Conservation (phyloP, 2,888 invertebrate genomes). For the Noctua fimbriata region DNA sequence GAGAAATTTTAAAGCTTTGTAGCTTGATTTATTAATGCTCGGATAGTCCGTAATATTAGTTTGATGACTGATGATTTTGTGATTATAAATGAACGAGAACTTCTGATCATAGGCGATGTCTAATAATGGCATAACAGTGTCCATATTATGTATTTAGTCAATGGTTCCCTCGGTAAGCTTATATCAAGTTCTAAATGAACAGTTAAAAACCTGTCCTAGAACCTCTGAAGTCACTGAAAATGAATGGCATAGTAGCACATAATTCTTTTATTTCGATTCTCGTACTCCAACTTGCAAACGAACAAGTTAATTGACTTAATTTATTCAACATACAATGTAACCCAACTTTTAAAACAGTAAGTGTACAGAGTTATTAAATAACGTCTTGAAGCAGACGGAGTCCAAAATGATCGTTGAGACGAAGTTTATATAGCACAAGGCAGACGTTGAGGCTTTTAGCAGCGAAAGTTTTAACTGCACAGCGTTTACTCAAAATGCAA, state of each 20-base stretch:
- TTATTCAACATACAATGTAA: slow-evolving; percentile 59
- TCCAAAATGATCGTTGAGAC: slow-evolving; percentile 75
- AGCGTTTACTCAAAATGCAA: slow-evolving; percentile 88
- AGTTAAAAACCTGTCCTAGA: neutral
- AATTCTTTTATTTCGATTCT: slow-evolving; percentile 15
- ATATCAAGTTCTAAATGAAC: neutral
- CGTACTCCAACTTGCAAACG: slow-evolving; percentile 11
- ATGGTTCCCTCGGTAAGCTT: neutral
- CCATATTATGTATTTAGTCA: neutral
- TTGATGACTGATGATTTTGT: neutral
- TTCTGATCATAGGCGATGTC: neutral
- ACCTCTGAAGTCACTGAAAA: neutral
- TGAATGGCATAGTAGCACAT: neutral
- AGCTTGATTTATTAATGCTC: neutral
- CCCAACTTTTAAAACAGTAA: slow-evolving; percentile 53
- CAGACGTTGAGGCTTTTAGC: slow-evolving; percentile 83
- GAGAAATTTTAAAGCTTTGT: neutral
- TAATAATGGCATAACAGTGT: neutral
- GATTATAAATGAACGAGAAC: neutral
- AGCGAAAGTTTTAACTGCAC: slow-evolving; percentile 86
- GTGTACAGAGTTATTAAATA: slow-evolving; percentile 66
- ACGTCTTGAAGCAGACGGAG: slow-evolving; percentile 70
- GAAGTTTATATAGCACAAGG: slow-evolving; percentile 78
- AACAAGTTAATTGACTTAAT: slow-evolving; percentile 15
- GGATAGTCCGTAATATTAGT: too few relatives aligned